Evolutionary conservation across 2,113 vertebrate species (phyloP).

Genomic region (Prietella phreatophila): DNA sequence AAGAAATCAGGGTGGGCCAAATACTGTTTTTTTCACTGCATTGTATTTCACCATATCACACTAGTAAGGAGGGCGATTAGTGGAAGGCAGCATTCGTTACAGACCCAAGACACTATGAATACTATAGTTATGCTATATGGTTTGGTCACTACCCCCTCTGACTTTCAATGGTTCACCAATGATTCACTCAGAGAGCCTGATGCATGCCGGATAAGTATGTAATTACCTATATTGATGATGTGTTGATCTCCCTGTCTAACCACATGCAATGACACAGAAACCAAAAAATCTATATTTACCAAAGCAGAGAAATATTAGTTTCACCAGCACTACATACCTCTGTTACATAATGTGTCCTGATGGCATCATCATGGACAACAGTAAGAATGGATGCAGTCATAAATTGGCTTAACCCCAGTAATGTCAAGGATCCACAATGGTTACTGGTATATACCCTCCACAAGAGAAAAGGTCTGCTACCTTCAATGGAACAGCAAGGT

Average conservation of each 20-base stretch:
- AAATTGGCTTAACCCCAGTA: not conserved
- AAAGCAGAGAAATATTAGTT: not conserved
- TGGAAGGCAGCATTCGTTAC: not conserved
- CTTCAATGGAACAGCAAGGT: not conserved
- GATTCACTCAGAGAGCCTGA: not conserved
- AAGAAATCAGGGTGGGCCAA: too few species aligned
- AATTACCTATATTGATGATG: not conserved
- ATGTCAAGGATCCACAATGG: not conserved
- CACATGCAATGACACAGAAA: not conserved
- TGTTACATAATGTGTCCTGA: not conserved
- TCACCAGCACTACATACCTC: not conserved
- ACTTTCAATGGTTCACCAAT: not conserved
- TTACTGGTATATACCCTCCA: not conserved
- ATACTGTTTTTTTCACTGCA: too few species aligned
- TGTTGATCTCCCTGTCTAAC: not conserved
- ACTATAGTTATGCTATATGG: not conserved
- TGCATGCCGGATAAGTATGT: not conserved
- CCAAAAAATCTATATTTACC: not conserved
- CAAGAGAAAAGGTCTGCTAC: not conserved
- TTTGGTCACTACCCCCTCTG: not conserved
- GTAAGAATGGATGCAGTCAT: not conserved
- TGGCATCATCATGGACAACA: not conserved
- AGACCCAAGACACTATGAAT: not conserved
- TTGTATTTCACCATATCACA: not conserved
- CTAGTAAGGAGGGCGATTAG: not conserved